Percentiles rank a stretch among this genome's conserved stretches.
Conservation (phyloP, 2,797 vertebrate genomes). For the Sebastes cheni region DNA sequence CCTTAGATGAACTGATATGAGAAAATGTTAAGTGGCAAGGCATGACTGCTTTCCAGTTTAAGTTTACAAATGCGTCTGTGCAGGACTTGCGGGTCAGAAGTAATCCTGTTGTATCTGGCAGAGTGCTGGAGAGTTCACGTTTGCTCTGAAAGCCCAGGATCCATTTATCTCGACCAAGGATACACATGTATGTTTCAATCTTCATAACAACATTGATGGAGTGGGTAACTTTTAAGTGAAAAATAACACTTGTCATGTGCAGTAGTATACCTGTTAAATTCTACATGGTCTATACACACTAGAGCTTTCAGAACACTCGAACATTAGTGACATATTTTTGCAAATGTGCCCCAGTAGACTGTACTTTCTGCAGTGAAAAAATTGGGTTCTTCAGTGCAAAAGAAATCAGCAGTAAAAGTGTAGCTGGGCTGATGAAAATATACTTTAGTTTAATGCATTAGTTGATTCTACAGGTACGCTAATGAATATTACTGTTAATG, state of each 20-base stretch:
- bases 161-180: background rate
- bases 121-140: background rate
- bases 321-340: background rate
- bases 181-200: background rate
- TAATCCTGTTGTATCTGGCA: slow-evolving; percentile 17
- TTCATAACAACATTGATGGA: background rate
- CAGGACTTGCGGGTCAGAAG: slow-evolving; percentile 26
- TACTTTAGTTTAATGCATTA: slow-evolving; percentile 45
- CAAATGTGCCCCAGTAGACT: background rate
- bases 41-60: slow-evolving; percentile 27
- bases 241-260: background rate
- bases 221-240: background rate
- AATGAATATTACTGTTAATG: slow-evolving; percentile 67
- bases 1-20: slow-evolving; percentile 19
- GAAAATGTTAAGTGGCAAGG: slow-evolving; percentile 38
- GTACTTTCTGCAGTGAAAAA: slow-evolving; percentile 9
- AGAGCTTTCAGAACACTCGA: background rate
- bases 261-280: background rate
- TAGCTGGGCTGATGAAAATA: slow-evolving; percentile 17
- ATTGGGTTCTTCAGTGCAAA: background rate
- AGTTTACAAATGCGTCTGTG: slow-evolving; percentile 18
- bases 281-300: background rate
- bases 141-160: background rate
- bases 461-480: slow-evolving; percentile 52
- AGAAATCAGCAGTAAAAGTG: slow-evolving; percentile 6